Evolutionary conservation across 2,113 vertebrate genomes (phyloP), one percentile per base, ranked within the genome.

Genomic region (Colossoma macropomum): DNA sequence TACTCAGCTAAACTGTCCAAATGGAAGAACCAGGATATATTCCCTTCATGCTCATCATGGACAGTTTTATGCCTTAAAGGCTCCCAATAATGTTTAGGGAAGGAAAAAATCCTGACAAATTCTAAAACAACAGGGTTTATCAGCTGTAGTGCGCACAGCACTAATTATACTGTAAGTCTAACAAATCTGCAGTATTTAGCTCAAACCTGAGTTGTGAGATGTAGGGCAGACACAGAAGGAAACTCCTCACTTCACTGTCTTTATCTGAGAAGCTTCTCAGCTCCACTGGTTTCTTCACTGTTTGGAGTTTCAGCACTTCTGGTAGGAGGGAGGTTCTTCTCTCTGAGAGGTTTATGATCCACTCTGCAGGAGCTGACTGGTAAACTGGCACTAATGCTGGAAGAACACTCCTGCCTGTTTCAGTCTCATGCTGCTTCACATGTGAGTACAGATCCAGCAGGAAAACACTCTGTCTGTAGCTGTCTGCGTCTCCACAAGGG

Each of bases 291-390:
- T 63, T 62, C 50, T 48, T 69, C n/a, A n/a, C n/a, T 56, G 41
- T 38, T 59, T 77, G 45, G 8, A 79, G 75, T 73, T 85, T 75
- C 52, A 84, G 69, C 30, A 84, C 76, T 45, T 79, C 68, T 66
- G 65, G 56, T 41, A 79, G 56, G 28, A 79, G 4, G 27, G 77
- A 56, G 48, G 34, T 16, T 30, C 54, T 83, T 70, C 65, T 77
- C 75, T 78, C 3, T 50, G 38, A 38, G 48, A 83, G 75, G 52
- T 76, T 48, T 76, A 77, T 70, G n/a, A 38, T 68, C 68, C 69
- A 54, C 41, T 41, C 63, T 66, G 63, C 28, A 66, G 63, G 63
- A 66, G 63, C 12, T 66, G 63, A 66, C 63, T 32, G 63, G 63
- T 66, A 66, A 66, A 30, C 28, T 32, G 63, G 27, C 27, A 30